phyloP scores from a whole-genome alignment of 1,140 invertebrate species.

The Zaprionus capensis region DNA sequence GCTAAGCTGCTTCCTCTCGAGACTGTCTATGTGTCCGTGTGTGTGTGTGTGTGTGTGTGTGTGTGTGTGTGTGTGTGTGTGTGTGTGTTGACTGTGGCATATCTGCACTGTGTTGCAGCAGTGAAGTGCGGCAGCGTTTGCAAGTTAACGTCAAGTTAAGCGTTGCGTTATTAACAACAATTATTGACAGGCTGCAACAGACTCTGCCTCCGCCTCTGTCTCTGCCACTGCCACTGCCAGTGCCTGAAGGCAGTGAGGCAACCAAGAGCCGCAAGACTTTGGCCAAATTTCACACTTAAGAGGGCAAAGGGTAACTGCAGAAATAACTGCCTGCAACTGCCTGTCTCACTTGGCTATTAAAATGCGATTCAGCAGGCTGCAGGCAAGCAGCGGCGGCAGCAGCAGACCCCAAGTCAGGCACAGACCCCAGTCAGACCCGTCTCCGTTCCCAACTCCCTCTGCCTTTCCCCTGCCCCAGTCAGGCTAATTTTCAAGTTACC shows the following conservation, averaged over 20 bases:
- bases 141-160: slow-evolving; percentile 54
- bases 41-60: background rate
- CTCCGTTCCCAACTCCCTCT: no score
- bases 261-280: slow-evolving; percentile 8
- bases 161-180: slow-evolving; percentile 61
- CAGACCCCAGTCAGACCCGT: background rate
- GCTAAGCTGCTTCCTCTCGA: slow-evolving; percentile 2
- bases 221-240: background rate
- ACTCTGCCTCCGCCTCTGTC: slow-evolving; percentile 3
- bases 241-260: background rate
- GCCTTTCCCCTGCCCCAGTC: slow-evolving; percentile 11
- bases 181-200: slow-evolving; percentile 52
- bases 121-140: slow-evolving; percentile 44
- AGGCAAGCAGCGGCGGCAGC: background rate
- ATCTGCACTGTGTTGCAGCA: slow-evolving; percentile 9
- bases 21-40: background rate
- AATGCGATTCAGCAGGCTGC: slow-evolving; percentile 55
- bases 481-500: slow-evolving; percentile 62
- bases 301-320: slow-evolving; percentile 70
- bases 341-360: slow-evolving; percentile 53
- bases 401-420: background rate
- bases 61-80: background rate
- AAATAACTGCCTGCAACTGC: slow-evolving; percentile 43
- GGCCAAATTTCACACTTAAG: slow-evolving; percentile 73
- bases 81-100: background rate